phyloP scores from a whole-genome alignment of 2,888 invertebrate species.

The Cosmorhoe ocellata region DNA sequence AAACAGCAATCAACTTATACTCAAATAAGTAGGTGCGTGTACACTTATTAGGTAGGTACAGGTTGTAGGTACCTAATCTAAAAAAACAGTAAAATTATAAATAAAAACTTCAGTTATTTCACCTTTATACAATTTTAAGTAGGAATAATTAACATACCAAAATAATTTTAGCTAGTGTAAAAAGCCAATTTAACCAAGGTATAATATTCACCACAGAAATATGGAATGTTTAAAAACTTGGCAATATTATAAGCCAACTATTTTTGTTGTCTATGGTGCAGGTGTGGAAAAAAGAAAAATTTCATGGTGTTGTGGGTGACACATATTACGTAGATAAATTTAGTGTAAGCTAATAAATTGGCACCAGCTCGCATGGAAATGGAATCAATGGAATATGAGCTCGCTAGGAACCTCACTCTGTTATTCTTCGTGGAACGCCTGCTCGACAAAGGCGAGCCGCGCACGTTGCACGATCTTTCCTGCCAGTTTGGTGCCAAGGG shows the following conservation, averaged over 20 bases:
- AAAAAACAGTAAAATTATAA: too few relatives aligned
- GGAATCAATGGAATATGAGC: constrained; percentile 97
- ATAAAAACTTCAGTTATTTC: too few relatives aligned
- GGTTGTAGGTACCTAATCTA: too few relatives aligned
- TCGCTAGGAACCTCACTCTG: constrained; percentile 96
- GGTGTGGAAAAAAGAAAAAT: constrained; percentile 63
- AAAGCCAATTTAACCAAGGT: too few relatives aligned
- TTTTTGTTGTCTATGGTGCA: constrained; percentile 63
- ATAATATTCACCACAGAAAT: too few relatives aligned
- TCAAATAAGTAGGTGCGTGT: too few relatives aligned
- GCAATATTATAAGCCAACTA: constrained; percentile 50
- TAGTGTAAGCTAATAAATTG: constrained; percentile 78
- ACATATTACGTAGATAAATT: constrained; percentile 79
- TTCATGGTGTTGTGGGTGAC: constrained; percentile 83
- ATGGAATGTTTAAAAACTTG: too few relatives aligned
- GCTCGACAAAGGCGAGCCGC: constrained; percentile 97
- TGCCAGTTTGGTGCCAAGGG: constrained; percentile 99
- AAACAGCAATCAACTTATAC: too few relatives aligned
- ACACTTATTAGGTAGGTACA: too few relatives aligned
- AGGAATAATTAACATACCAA: too few relatives aligned
- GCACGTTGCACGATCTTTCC: constrained; percentile 98
- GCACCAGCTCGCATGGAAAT: constrained; percentile 84
- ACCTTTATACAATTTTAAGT: too few relatives aligned
- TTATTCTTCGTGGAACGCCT: constrained; percentile 99
- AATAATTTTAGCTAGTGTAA: too few relatives aligned